Base-by-base conservation (phyloP, 2,888 invertebrate genomes). In the Pheosia gnoma region DNA sequence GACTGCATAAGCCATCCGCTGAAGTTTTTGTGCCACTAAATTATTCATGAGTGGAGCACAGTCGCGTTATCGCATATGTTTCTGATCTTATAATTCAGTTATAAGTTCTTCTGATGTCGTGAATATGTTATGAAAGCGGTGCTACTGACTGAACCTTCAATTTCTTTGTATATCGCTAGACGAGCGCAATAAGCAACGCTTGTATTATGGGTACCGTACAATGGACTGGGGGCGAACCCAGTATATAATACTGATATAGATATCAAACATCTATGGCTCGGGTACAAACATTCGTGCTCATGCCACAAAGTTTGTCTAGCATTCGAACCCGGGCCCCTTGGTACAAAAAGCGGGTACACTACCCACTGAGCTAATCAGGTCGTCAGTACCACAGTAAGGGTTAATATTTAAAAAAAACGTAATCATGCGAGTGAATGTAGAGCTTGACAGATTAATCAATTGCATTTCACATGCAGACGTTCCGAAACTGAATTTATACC, bases 1-100 rank as follows among this genome's bases (percentile, higher is more conserved):
- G 79, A 80, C 79, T 79, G 75, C 78, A 75, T 72, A 70, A 74
- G 74, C 70, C 68, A 63, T 64, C 63, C 65, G 51, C 57, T 59
- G 60, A 79, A 81, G 82, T 83, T 83, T 81, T 81, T 78, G 73
- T 70, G 60, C 73, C 60, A 57, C 72, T 80, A 76, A 77, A 82
- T 81, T 78, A 80, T 81, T 81, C 81, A 81, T 82, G 78, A 77
- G 66, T 65, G 72, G 66, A 63, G 61, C 58, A 67, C 71, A 63
- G 61, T 59, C 65, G 71, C 69, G 71, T 71, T 66, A 77, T 73
- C 65, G 72, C 68, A 52, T 70, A 72, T 63, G 66, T 72, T 68
- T 70, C 65, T 66, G 67, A 70, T 61, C 66, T 60, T 66, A 64
- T 72, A 68, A 71, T 67, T 68, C 67, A 67, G 60, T 66, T 70